Evolutionary conservation across 2,797 vertebrate genomes (phyloP).

Genomic region (Vireo griseus): DNA sequence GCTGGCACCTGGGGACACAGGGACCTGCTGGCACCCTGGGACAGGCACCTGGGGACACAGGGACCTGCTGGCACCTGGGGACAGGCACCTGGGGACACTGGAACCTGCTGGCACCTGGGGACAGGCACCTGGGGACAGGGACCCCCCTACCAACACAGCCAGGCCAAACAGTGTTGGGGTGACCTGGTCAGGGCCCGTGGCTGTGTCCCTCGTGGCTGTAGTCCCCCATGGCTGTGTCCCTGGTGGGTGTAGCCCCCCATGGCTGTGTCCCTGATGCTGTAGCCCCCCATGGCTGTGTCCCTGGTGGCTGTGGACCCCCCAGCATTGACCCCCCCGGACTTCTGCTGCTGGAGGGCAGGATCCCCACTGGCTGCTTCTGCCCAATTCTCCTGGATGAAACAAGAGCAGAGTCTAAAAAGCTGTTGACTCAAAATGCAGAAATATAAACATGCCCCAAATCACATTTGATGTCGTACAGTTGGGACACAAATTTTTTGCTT

Average conservation of each 20-base stretch:
- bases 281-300: no score
- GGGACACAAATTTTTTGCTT: neutral
- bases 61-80: neutral
- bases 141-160: neutral
- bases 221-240: no score
- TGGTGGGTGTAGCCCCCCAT: neutral
- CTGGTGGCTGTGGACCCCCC: neutral
- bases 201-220: no score
- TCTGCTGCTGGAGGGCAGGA: neutral
- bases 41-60: no score
- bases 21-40: neutral
- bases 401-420: neutral
- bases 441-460: neutral
- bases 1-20: neutral
- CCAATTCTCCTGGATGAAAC: neutral
- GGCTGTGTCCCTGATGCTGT: no score
- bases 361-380: fast-evolving
- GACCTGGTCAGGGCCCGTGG: neutral
- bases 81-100: no score
- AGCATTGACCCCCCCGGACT: neutral
- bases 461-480: neutral
- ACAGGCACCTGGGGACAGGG: no score
- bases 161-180: fast-evolving
- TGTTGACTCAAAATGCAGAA: neutral
- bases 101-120: neutral